These are phyloP conservation scores for Calcarius lapponicus DNA, from an alignment of 2,797 vertebrate species.

Conservation along the genomic window DNA sequence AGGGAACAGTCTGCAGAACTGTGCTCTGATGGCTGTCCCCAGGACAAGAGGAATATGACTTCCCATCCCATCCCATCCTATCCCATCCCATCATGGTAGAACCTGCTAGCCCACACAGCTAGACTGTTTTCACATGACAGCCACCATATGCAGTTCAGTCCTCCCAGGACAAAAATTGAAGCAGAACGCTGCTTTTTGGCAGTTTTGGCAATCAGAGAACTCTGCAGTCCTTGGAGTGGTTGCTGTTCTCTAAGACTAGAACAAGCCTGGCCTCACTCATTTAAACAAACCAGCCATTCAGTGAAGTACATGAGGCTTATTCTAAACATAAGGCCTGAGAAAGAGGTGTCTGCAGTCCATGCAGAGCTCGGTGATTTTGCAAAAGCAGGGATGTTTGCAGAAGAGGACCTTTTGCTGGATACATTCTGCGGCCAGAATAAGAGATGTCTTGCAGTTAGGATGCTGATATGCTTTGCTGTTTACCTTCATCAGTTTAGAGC, in stretches of 20 bases:
- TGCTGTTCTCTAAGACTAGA: background rate
- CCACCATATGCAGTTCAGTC: accelerated
- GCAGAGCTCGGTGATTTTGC: background rate
- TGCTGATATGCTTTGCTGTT: background rate
- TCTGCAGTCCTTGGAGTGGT: background rate
- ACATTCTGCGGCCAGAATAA: background rate
- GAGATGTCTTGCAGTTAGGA: background rate
- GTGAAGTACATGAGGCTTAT: background rate
- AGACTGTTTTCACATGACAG: background rate
- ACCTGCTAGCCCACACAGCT: background rate
- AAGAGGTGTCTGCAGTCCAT: background rate
- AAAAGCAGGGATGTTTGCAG: background rate
- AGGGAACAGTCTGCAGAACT: background rate
- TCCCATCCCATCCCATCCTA: background rate
- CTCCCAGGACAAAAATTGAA: background rate
- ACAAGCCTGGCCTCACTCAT: background rate
- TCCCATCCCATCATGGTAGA: background rate
- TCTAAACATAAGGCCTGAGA: background rate
- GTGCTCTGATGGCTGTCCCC: background rate
- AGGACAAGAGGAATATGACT: background rate
- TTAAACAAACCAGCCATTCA: background rate
- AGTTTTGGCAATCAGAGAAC: background rate
- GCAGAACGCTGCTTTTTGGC: background rate
- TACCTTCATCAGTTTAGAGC: background rate
- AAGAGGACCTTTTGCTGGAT: background rate